Evolutionary conservation across 2,113 vertebrate species (phyloP), one percentile per base, ranked within the genome.

Genomic region (Ageneiosus marmoratus): DNA sequence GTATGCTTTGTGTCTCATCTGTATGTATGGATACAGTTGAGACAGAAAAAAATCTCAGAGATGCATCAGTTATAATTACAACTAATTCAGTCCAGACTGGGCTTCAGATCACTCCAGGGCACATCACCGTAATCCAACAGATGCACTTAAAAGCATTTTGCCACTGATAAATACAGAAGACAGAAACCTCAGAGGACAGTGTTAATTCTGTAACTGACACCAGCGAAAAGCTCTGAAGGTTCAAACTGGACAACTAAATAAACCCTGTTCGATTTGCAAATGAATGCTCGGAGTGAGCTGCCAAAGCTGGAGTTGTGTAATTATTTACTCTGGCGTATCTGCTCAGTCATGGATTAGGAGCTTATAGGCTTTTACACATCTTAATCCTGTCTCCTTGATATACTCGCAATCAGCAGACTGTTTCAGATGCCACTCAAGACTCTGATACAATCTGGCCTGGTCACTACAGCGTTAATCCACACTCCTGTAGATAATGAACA

Each of bases 311-410:
- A 27, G 24, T 65, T 77, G 79, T 75, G 70, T 86, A 83, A 84
- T 88, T 85, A 83, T 87, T 85, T 86, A 83, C 80, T 78, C 62
- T 13, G n/a, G 60, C 53, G 87, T 78, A 78, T 88, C 70, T 87
- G 62, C 79, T 82, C 78, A 86, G 76, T 77, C 79, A 80, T 53
- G 81, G 88, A 85, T 88, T 87, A 87, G 80, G 48, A 78, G 88
- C 84, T 86, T 87, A 83, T 72, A 34, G 56, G 70, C 67, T 82
- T 62, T 76, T 37, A 34, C 70, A 67, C 34, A 34, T 87, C 78
- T 80, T 86, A 84, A 89, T 82, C 82, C 82, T 27, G 67, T 86
- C 87, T 86, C 70, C 79, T 73, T 75, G 75, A 84, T 84, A 67
- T 55, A 69, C 78, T 75, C 32, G 32, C 55, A 83, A 79, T 83